Evolutionary conservation across 2,113 vertebrate species (phyloP).

Genomic region (Varanus komodoensis): DNA sequence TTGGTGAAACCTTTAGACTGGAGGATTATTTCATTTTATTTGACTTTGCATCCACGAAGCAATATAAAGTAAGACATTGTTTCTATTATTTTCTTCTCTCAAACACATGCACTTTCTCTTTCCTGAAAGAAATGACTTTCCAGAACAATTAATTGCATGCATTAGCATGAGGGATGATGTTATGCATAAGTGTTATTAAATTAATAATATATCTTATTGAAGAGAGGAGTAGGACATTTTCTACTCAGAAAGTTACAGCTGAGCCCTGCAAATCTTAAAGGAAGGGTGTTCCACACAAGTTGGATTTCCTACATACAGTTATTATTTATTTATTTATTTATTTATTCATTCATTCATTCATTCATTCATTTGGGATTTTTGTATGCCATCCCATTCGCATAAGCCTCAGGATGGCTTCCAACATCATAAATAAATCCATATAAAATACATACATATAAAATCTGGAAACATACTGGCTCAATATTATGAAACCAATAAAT

Average conservation of each 20-base stretch:
- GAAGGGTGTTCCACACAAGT: background rate
- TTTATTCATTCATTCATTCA: too few species aligned
- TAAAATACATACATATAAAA: too few species aligned
- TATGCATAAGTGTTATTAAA: too few species aligned
- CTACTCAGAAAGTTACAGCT: slow-evolving; percentile 64
- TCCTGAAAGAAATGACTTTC: slow-evolving; percentile 79
- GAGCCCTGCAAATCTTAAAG: slow-evolving; percentile 12
- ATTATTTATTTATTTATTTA: too few species aligned
- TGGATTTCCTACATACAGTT: background rate
- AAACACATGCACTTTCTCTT: background rate
- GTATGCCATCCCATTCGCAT: too few species aligned
- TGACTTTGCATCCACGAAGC: slow-evolving; percentile 68
- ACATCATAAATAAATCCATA: too few species aligned
- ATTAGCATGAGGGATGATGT: slow-evolving; percentile 69
- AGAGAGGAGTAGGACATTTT: slow-evolving; percentile 42
- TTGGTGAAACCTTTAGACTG: slow-evolving; percentile 76
- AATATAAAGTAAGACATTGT: slow-evolving; percentile 56
- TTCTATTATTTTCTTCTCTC: slow-evolving; percentile 73
- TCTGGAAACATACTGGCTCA: too few species aligned
- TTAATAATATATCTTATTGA: slow-evolving; percentile 43
- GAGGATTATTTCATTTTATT: slow-evolving; percentile 51
- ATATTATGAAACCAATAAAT: too few species aligned
- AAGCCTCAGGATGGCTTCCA: too few species aligned
- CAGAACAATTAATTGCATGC: slow-evolving; percentile 80
- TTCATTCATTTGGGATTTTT: too few species aligned